These are phyloP conservation scores for Loripinus fragilis DNA, from an alignment of 2,888 invertebrate genomes.

Conservation along the genomic window DNA sequence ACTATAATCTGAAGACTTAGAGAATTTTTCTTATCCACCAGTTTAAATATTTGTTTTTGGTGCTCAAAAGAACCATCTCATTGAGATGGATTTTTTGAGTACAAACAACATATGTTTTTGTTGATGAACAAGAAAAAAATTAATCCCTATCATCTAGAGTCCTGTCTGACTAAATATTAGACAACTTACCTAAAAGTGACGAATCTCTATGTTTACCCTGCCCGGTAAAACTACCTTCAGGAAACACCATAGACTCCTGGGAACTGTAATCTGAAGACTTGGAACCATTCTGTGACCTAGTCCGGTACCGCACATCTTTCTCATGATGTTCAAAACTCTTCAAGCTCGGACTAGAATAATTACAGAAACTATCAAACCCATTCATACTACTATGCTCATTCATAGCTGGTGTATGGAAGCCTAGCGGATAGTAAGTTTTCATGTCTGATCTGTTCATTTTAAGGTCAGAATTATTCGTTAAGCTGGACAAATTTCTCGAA, in stretches of 20 bases:
- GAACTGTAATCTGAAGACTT: constrained; percentile 59
- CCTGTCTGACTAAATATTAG: too few species aligned
- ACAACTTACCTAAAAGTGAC: constrained; percentile 73
- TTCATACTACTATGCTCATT: not conserved
- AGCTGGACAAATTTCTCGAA: constrained; percentile 17
- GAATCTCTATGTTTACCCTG: constrained; percentile 82
- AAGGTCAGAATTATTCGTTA: not conserved
- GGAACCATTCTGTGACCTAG: constrained; percentile 51
- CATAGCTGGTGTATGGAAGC: not conserved
- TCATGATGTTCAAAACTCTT: constrained; percentile 58
- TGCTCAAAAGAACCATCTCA: too few species aligned
- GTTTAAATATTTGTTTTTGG: too few species aligned
- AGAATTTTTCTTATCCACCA: too few species aligned
- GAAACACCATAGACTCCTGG: constrained; percentile 61
- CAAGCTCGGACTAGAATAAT: constrained; percentile 39
- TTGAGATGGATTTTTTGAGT: too few species aligned
- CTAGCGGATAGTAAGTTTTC: not conserved
- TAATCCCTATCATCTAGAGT: too few species aligned
- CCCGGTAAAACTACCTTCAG: constrained; percentile 82
- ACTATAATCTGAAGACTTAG: too few species aligned
- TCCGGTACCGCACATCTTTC: constrained; percentile 50
- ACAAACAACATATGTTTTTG: too few species aligned
- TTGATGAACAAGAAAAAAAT: too few species aligned
- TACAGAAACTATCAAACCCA: not conserved
- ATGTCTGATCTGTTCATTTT: not conserved